Evolutionary conservation across 2,888 invertebrate species (phyloP).

Genomic region (Tenthredo livida): DNA sequence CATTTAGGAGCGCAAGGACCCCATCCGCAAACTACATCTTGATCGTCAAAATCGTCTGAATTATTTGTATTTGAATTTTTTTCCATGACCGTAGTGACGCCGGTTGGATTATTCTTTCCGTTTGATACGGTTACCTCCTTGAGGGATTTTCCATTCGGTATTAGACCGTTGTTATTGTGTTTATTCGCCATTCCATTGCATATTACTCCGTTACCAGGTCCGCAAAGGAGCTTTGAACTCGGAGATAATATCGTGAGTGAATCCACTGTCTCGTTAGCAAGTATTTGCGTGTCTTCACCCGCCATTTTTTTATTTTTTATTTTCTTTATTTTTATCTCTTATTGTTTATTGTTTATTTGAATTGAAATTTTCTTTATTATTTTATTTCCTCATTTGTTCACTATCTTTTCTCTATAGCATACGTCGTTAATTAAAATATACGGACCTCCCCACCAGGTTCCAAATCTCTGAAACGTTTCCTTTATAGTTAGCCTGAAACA

Average conservation of each 20-base stretch:
- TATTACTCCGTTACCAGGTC: slow-evolving; percentile 71
- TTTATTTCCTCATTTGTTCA: too few species aligned
- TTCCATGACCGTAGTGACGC: slow-evolving; percentile 67
- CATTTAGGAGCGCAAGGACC: slow-evolving; percentile 87
- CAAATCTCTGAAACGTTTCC: not conserved
- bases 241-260: slow-evolving; percentile 73
- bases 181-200: slow-evolving; percentile 62
- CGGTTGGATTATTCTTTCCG: slow-evolving; percentile 67
- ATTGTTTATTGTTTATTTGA: not conserved
- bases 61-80: not conserved
- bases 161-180: slow-evolving; percentile 73
- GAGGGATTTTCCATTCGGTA: slow-evolving; percentile 71
- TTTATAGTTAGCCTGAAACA: slow-evolving; percentile 22
- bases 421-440: too few species aligned
- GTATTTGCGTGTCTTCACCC: slow-evolving; percentile 72
- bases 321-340: slow-evolving; percentile 5
- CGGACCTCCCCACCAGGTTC: too few species aligned
- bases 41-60: slow-evolving; percentile 53
- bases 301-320: slow-evolving; percentile 64
- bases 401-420: too few species aligned
- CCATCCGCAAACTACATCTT: slow-evolving; percentile 80
- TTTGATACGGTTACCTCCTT: slow-evolving; percentile 70
- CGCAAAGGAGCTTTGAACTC: slow-evolving; percentile 65
- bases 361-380: too few species aligned
- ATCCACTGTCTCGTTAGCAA: slow-evolving; percentile 71